A percentile compares a stretch with the other conserved stretches of the same genome.
Evolutionary conservation across 2,888 invertebrate genomes (phyloP).

Genomic region (Agelastica alni): DNA sequence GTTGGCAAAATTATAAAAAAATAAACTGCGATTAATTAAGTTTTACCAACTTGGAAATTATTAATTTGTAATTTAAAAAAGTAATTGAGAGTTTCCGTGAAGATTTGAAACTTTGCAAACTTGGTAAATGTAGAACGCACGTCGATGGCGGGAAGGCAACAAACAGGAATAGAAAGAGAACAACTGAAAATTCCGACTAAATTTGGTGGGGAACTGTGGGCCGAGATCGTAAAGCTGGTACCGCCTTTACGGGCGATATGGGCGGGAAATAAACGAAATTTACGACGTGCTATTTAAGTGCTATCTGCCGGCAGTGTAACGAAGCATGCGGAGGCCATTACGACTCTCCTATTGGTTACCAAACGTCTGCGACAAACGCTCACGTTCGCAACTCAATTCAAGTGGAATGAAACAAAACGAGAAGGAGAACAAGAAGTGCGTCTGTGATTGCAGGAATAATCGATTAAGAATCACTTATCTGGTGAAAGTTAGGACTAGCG

Average conservation of each 20-base stretch:
- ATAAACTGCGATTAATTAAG: no score
- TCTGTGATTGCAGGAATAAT: slow-evolving; percentile 60
- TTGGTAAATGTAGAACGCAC: no score
- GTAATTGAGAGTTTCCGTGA: no score
- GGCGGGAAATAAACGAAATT: slow-evolving; percentile 64
- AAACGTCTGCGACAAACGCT: slow-evolving; percentile 40
- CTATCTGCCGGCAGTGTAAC: slow-evolving; percentile 62
- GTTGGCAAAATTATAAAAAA: no score
- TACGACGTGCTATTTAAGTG: slow-evolving; percentile 60
- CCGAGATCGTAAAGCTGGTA: slow-evolving; percentile 58
- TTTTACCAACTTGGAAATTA: no score
- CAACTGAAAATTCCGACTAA: slow-evolving; percentile 29
- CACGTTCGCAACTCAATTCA: slow-evolving; percentile 10
- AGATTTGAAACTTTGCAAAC: no score
- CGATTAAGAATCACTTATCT: slow-evolving; percentile 45
- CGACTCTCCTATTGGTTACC: slow-evolving; percentile 62
- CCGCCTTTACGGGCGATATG: slow-evolving; percentile 63
- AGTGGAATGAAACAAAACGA: slow-evolving; percentile 25
- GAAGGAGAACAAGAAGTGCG: slow-evolving; percentile 50
- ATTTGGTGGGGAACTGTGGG: slow-evolving; percentile 46
- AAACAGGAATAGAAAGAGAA: slow-evolving; percentile 19
- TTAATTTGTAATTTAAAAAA: no score
- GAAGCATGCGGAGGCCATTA: slow-evolving; percentile 64
- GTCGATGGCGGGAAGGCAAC: not conserved
- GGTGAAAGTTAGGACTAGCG: slow-evolving; percentile 51